These are phyloP conservation scores for Oscheius sp. DNA, from an alignment of 1,140 invertebrate species.

Conservation along the genomic window DNA sequence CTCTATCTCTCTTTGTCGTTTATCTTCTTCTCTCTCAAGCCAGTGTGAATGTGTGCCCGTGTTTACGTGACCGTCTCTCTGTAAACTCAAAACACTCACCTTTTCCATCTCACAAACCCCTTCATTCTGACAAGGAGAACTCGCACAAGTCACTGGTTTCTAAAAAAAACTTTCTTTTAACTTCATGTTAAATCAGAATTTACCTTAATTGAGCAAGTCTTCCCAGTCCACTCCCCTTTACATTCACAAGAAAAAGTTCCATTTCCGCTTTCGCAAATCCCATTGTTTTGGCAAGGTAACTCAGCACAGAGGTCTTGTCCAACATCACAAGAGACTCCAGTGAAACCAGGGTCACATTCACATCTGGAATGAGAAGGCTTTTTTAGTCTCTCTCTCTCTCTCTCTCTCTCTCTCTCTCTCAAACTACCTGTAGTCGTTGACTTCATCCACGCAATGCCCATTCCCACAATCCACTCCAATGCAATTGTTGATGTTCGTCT, in stretches of 20 bases:
- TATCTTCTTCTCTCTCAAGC: too few relatives aligned
- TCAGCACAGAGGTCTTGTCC: not conserved
- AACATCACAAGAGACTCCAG: not conserved
- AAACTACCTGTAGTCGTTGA: constrained; percentile 45
- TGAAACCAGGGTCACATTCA: constrained; percentile 3
- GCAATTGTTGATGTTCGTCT: constrained; percentile 55
- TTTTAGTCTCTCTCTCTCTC: too few relatives aligned
- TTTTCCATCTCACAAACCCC: not conserved
- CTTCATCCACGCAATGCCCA: constrained; percentile 56
- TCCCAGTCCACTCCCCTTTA: not conserved
- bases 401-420: too few relatives aligned
- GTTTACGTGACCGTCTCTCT: too few relatives aligned
- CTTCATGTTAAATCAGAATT: not conserved
- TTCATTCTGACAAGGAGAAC: not conserved
- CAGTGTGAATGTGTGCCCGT: too few relatives aligned
- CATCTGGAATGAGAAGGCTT: constrained; percentile 15
- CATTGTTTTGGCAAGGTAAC: constrained; percentile 3
- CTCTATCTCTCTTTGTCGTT: too few relatives aligned
- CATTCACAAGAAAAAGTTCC: not conserved
- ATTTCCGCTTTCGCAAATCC: not conserved
- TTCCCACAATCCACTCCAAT: constrained; percentile 27
- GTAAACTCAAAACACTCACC: not conserved
- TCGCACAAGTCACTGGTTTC: not conserved
- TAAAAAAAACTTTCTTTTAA: not conserved
- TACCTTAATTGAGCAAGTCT: constrained; percentile 10